These are phyloP conservation scores for Sander vitreus DNA, from an alignment of 2,113 vertebrate species.

Conservation along the genomic window DNA sequence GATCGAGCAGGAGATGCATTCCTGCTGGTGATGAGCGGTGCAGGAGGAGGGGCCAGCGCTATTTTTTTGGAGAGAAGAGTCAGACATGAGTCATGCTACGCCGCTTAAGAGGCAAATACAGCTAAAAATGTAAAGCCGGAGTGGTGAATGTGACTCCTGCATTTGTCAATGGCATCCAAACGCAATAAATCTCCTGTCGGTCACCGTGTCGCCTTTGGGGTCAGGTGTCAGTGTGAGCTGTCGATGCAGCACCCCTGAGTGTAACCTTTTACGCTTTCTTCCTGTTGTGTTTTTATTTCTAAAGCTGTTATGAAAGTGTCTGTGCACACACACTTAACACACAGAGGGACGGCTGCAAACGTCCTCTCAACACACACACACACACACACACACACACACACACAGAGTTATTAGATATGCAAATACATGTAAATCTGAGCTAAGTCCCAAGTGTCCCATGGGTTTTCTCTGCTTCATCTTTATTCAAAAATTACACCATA, in stretches of 20 bases:
- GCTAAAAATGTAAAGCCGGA: background rate
- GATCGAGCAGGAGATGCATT: conserved; percentile 64
- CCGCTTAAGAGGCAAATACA: background rate
- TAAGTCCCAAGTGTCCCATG: conserved; percentile 7
- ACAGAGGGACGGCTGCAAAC: background rate
- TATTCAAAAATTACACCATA: conserved; percentile 13
- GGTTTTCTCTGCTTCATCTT: background rate
- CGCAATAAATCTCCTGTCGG: conserved; percentile 36
- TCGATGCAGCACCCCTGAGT: conserved; percentile 4
- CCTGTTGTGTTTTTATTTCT: background rate
- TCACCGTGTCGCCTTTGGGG: background rate
- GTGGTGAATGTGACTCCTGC: conserved; percentile 21
- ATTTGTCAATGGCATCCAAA: background rate
- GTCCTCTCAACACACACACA: conserved; percentile 1
- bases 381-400: background rate
- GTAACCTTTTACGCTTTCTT: background rate
- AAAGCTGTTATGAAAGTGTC: conserved; percentile 5
- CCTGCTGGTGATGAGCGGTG: conserved; percentile 30
- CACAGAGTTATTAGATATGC: conserved; percentile 23
- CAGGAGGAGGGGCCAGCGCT: conserved; percentile 66
- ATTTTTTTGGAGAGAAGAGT: conserved; percentile 30
- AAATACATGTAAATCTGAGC: conserved; percentile 53
- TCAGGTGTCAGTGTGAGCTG: conserved; percentile 21
- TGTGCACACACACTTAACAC: background rate
- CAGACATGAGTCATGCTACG: conserved; percentile 44